Conservation (phyloP, 2,797 vertebrate genomes). For the Australoheros facetus region DNA sequence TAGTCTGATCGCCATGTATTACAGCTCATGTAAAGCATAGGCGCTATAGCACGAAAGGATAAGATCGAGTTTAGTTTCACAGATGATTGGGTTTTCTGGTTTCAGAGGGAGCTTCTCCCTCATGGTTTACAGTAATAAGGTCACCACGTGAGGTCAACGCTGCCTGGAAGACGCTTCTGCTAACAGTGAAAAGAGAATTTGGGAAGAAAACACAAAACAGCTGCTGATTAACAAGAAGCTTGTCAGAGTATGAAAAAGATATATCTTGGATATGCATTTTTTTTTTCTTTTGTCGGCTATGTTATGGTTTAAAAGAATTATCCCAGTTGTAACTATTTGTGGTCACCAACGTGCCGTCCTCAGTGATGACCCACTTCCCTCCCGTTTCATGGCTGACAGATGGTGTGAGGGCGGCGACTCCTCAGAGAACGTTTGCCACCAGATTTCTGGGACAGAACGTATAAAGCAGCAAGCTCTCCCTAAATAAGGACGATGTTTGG, state of each 20-base stretch:
- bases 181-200: not conserved
- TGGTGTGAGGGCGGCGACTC: conserved; percentile 44
- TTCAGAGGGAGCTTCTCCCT: not conserved
- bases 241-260: not conserved
- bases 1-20: not conserved
- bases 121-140: conserved; percentile 8
- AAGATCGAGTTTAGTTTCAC: not conserved
- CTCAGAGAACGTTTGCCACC: conserved; percentile 29
- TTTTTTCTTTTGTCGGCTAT: not conserved
- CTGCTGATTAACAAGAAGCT: not conserved
- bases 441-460: conserved; percentile 42
- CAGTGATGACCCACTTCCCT: conserved; percentile 40
- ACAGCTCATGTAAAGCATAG: not conserved
- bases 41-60: not conserved
- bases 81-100: not conserved
- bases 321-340: not conserved
- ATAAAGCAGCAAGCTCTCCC: conserved; percentile 26
- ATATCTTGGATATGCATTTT: not conserved
- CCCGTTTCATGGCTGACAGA: conserved; percentile 42
- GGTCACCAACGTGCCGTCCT: not conserved
- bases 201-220: not conserved
- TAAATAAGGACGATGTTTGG: not conserved
- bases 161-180: not conserved
- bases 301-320: not conserved
- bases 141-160: not conserved